Conservation (phyloP, 2,113 vertebrate species). For the Potamarius usumacintae region DNA sequence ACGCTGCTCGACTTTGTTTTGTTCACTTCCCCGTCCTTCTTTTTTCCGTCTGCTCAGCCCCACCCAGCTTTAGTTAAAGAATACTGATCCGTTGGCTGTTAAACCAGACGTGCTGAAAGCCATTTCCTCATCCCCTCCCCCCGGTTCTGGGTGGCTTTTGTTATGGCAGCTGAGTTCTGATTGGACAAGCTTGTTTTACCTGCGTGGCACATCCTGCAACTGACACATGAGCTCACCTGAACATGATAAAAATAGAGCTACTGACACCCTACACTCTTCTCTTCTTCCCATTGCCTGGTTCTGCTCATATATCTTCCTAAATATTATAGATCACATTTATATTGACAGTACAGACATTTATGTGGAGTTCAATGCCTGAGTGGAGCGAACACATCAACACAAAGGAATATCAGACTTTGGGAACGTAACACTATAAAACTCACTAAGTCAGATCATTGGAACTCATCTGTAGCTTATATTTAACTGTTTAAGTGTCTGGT, state of each 20-base stretch:
- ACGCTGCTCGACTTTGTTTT: slow-evolving; percentile 47
- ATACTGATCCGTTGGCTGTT: slow-evolving; percentile 73
- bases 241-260: slow-evolving; percentile 51
- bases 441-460: not conserved
- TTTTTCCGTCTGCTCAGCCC: slow-evolving; percentile 59
- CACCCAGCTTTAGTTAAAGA: slow-evolving; percentile 71
- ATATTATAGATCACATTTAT: slow-evolving; percentile 12
- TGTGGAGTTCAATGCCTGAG: not conserved
- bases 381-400: not conserved
- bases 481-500: slow-evolving; percentile 14
- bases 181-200: slow-evolving; percentile 65
- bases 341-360: not conserved
- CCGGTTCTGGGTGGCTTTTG: slow-evolving; percentile 63
- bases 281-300: slow-evolving; percentile 10
- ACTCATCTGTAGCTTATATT: not conserved
- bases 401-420: not conserved
- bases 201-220: slow-evolving; percentile 75
- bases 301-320: slow-evolving; percentile 26
- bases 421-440: slow-evolving; percentile 1
- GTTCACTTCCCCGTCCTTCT: slow-evolving; percentile 54
- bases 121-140: slow-evolving; percentile 69
- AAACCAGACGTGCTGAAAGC: slow-evolving; percentile 71
- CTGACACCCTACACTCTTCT: slow-evolving; percentile 35
- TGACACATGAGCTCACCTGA: slow-evolving; percentile 70
- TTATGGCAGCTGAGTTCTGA: slow-evolving; percentile 61